These are phyloP conservation scores for Danio tinwini DNA, from an alignment of 2,797 vertebrate species.

Conservation along the genomic window DNA sequence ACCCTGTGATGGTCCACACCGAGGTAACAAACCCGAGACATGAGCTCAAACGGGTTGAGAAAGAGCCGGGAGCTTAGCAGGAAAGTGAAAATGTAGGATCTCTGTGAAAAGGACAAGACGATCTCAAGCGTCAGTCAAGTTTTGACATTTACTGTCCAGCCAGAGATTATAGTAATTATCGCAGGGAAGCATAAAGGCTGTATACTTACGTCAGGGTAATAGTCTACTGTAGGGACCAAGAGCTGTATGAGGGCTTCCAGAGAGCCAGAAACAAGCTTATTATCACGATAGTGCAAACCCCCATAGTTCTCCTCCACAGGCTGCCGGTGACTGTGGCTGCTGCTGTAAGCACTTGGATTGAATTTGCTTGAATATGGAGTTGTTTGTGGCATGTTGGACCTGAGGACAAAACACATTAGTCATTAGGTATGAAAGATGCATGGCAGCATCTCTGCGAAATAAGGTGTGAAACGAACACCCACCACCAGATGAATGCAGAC, in stretches of 20 bases:
- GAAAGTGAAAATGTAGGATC: slow-evolving; percentile 95
- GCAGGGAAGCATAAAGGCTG: neutral
- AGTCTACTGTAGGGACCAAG: slow-evolving; percentile 93
- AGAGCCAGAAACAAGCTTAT: slow-evolving; percentile 93
- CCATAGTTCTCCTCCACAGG: slow-evolving; percentile 84
- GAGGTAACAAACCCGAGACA: slow-evolving; percentile 90
- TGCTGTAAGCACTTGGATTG: slow-evolving; percentile 82
- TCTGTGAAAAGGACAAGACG: slow-evolving; percentile 69
- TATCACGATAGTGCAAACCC: slow-evolving; percentile 92
- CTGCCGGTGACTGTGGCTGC: slow-evolving; percentile 55
- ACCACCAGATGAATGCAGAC: slow-evolving; percentile 21
- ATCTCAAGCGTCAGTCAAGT: neutral
- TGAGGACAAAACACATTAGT: slow-evolving; percentile 43
- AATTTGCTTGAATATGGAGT: slow-evolving; percentile 92
- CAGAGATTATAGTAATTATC: slow-evolving; percentile 13
- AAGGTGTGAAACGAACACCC: slow-evolving; percentile 25
- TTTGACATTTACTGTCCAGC: neutral
- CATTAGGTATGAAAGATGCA: slow-evolving; percentile 13
- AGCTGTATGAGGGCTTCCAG: slow-evolving; percentile 96
- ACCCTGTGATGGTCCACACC: slow-evolving; percentile 93
- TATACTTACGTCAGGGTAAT: slow-evolving; percentile 91
- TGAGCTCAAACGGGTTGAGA: slow-evolving; percentile 92
- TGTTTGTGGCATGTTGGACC: slow-evolving; percentile 89
- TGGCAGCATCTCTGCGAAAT: slow-evolving; percentile 3
- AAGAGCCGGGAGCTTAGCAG: slow-evolving; percentile 94